phyloP scores from a whole-genome alignment of 2,888 invertebrate genomes.

The Heliconius sara region DNA sequence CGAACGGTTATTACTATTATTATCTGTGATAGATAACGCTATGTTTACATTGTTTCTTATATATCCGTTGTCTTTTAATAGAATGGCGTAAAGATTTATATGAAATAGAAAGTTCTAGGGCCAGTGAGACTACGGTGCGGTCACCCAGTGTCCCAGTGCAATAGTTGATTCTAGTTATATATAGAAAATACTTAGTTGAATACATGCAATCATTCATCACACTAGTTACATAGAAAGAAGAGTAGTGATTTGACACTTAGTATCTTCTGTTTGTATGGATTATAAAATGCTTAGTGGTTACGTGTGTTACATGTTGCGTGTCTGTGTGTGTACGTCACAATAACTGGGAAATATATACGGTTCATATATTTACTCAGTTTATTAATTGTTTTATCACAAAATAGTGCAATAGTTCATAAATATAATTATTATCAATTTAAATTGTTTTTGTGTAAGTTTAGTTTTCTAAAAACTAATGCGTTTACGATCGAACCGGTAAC shows the following conservation, averaged over 20 bases:
- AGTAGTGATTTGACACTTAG: neutral
- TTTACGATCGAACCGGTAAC: neutral
- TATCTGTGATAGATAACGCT: conserved; percentile 19
- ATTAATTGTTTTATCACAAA: neutral
- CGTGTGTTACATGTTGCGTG: conserved; percentile 8
- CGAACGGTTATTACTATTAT: conserved; percentile 11
- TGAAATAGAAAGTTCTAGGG: neutral
- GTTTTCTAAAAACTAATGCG: neutral
- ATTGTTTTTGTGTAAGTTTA: neutral
- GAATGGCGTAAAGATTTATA: neutral
- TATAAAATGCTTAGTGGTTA: neutral
- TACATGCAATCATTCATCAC: neutral
- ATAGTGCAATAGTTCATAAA: neutral
- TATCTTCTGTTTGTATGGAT: neutral
- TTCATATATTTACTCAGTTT: neutral
- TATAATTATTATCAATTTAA: neutral
- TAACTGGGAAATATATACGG: neutral
- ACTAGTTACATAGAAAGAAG: neutral
- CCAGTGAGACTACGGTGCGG: neutral
- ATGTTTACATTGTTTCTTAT: conserved; percentile 10
- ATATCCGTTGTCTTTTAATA: neutral
- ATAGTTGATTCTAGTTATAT: neutral
- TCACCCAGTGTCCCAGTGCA: neutral
- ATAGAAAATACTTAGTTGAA: neutral
- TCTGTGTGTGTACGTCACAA: conserved; percentile 10